phyloP scores from a whole-genome alignment of 2,888 invertebrate genomes.

The Cantharis nigra region DNA sequence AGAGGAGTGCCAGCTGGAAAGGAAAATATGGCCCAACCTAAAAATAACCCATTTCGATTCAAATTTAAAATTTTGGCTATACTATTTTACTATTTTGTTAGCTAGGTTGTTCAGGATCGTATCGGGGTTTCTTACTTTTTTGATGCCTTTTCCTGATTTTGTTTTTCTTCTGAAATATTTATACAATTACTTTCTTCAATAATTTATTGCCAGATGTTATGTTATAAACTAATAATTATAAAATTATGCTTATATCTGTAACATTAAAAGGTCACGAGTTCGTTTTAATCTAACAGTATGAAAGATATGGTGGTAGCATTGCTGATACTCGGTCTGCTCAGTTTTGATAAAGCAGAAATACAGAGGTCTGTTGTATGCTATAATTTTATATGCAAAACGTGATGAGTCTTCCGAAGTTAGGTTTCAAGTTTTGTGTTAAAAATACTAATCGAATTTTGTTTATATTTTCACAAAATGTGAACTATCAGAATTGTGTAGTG shows the following conservation, averaged over 20 bases:
- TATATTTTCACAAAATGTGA: background rate
- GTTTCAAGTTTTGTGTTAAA: background rate
- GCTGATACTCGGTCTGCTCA: background rate
- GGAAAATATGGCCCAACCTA: no score
- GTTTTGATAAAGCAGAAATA: background rate
- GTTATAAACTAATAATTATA: no score
- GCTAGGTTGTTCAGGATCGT: no score
- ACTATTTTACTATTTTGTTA: no score
- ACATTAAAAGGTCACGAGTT: background rate
- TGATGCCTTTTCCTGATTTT: no score
- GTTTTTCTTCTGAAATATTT: no score
- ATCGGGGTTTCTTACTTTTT: no score
- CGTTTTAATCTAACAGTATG: background rate
- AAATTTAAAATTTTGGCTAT: no score
- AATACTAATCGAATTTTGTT: background rate
- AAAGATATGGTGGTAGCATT: background rate
- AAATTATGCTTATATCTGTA: background rate
- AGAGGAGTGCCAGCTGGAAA: background rate
- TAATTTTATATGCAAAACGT: background rate
- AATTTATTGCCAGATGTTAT: no score
- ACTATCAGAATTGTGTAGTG: background rate
- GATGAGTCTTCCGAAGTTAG: background rate
- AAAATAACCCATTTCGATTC: no score
- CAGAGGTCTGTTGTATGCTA: background rate
- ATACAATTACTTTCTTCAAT: no score